A percentile compares a stretch with the other conserved stretches of the same genome.
Evolutionary conservation across 2,888 invertebrate genomes (phyloP).

Genomic region (Erebia palarica): DNA sequence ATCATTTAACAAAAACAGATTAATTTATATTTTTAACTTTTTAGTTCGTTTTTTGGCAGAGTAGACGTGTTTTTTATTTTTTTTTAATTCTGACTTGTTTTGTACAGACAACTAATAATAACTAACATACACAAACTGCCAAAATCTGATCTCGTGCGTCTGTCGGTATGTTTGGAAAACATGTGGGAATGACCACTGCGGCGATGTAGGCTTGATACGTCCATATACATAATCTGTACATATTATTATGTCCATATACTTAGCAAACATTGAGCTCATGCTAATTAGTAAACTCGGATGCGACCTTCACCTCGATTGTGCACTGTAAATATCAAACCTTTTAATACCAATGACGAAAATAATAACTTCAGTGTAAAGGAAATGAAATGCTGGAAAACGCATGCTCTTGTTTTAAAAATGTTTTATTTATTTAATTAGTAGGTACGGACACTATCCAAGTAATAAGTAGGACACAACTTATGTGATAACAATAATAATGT

Average conservation of each 20-base stretch:
- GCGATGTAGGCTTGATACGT: conserved; percentile 6
- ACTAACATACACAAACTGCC: too few species aligned
- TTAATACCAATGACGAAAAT: conserved; percentile 16
- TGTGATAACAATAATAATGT: too few species aligned
- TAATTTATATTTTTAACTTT: too few species aligned
- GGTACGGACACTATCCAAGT: too few species aligned
- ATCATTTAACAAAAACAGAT: too few species aligned
- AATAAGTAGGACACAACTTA: too few species aligned
- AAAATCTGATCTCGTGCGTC: too few species aligned
- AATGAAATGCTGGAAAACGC: not conserved
- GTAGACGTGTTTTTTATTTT: too few species aligned
- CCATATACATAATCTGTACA: conserved; percentile 1
- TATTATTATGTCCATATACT: conserved; percentile 22
- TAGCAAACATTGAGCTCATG: conserved; percentile 35
- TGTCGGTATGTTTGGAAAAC: not conserved
- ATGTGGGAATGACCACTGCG: conserved; percentile 14
- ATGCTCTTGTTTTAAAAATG: not conserved
- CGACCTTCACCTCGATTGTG: conserved; percentile 40
- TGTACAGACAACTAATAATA: too few species aligned
- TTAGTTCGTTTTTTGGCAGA: too few species aligned
- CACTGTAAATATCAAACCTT: conserved; percentile 31
- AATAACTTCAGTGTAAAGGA: not conserved
- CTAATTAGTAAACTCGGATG: conserved; percentile 30
- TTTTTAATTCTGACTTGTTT: too few species aligned
- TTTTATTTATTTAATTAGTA: not conserved